phyloP scores from a whole-genome alignment of 2,888 invertebrate species.

The Drosophila stalkeri region DNA sequence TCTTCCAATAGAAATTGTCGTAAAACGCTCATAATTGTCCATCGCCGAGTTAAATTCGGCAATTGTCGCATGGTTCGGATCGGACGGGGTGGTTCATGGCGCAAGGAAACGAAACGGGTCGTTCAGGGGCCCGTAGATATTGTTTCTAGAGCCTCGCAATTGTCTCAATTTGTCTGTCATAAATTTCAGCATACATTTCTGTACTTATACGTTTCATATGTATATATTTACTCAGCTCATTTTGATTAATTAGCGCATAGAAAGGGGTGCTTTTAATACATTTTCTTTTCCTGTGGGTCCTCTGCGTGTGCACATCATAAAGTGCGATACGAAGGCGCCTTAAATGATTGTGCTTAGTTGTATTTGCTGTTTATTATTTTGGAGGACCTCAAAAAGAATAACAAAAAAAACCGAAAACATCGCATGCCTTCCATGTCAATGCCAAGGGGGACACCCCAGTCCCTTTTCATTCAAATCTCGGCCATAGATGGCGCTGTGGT shows the following conservation, averaged over 20 bases:
- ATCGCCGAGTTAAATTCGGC: slow-evolving; percentile 83
- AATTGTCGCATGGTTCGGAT: slow-evolving; percentile 54
- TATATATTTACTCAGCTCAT: slow-evolving; percentile 63
- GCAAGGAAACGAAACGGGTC: not conserved
- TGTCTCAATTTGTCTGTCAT: slow-evolving; percentile 63
- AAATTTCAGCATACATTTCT: slow-evolving; percentile 42
- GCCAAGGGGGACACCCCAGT: slow-evolving; percentile 31
- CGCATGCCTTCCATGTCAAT: slow-evolving; percentile 42
- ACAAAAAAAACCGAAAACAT: slow-evolving; percentile 39
- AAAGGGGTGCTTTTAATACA: slow-evolving; percentile 38
- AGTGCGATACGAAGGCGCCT: slow-evolving; percentile 26
- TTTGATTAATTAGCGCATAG: slow-evolving; percentile 63
- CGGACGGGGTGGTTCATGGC: slow-evolving; percentile 8
- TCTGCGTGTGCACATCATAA: slow-evolving; percentile 22
- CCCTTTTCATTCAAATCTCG: slow-evolving; percentile 66
- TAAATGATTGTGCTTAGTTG: slow-evolving; percentile 5
- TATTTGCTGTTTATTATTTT: not conserved
- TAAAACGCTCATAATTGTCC: slow-evolving; percentile 83
- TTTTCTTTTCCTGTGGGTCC: not conserved
- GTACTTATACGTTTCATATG: slow-evolving; percentile 7
- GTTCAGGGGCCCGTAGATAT: slow-evolving; percentile 35
- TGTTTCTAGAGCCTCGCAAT: slow-evolving; percentile 41
- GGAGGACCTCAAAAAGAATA: slow-evolving; percentile 11
- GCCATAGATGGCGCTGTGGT: slow-evolving; percentile 81
- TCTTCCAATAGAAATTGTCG: slow-evolving; percentile 70